phyloP scores from a whole-genome alignment of 2,113 vertebrate species.

The Nanorana parkeri region DNA sequence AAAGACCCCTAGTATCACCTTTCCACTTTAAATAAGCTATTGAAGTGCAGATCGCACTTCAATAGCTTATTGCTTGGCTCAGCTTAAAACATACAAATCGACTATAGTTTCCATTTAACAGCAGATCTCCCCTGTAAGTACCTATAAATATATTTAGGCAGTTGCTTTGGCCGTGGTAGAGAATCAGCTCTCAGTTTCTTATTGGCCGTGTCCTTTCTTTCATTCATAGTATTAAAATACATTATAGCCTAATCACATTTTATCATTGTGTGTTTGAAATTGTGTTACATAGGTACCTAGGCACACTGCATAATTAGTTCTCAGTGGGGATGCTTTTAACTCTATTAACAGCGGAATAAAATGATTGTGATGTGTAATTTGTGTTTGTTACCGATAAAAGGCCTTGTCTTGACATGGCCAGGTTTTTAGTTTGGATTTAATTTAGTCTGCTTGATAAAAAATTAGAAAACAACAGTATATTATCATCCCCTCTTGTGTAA shows the following conservation, averaged over 20 bases:
- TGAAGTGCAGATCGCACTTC: no score
- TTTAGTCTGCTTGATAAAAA: neutral
- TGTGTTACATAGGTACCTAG: constrained; percentile 24
- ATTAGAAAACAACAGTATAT: no score
- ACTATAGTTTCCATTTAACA: no score
- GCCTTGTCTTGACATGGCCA: neutral
- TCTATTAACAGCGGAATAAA: neutral
- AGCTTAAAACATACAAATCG: no score
- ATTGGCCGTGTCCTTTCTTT: neutral
- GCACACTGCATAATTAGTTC: constrained; percentile 8
- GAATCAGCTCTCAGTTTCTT: neutral
- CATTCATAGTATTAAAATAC: neutral
- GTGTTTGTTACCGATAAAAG: neutral
- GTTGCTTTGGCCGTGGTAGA: neutral
- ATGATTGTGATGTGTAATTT: neutral
- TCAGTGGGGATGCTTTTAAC: neutral
- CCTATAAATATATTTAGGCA: neutral
- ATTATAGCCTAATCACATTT: constrained; percentile 23
- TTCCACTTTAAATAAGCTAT: no score
- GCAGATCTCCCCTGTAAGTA: neutral
- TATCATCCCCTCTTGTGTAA: no score
- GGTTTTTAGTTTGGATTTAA: neutral
- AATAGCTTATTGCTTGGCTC: no score
- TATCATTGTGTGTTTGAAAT: constrained; percentile 19
- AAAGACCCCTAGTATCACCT: no score